phyloP scores from a whole-genome alignment of 2,888 invertebrate genomes.

The Electrophaes corylata region DNA sequence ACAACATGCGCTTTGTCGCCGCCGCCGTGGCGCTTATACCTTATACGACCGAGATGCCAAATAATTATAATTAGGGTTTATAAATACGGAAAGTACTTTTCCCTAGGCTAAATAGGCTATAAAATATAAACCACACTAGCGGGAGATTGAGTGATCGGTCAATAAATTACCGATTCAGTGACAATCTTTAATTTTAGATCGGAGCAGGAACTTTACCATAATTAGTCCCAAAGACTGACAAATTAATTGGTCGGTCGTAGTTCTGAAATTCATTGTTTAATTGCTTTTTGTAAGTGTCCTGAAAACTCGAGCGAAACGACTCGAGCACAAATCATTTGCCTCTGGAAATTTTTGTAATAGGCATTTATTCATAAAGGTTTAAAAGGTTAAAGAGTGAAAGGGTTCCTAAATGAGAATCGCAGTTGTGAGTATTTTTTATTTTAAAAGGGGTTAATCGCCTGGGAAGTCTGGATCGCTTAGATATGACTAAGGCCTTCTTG shows the following conservation, averaged over 20 bases:
- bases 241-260: slow-evolving; percentile 41
- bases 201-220: slow-evolving; percentile 47
- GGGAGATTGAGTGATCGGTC: slow-evolving; percentile 24
- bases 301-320: slow-evolving; percentile 16
- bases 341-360: neutral
- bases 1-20: too few species aligned
- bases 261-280: slow-evolving; percentile 41
- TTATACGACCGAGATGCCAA: too few species aligned
- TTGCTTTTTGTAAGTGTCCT: slow-evolving; percentile 38
- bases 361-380: neutral
- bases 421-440: neutral
- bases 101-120: too few species aligned
- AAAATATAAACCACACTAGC: slow-evolving; percentile 13
- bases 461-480: neutral
- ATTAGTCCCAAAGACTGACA: slow-evolving; percentile 49
- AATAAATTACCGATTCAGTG: slow-evolving; percentile 34
- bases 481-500: neutral
- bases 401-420: neutral
- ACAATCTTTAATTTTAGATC: slow-evolving; percentile 45
- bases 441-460: neutral
- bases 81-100: too few species aligned
- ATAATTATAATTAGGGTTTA: too few species aligned
- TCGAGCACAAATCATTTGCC: slow-evolving; percentile 17
- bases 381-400: neutral
- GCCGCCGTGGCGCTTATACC: too few species aligned